Conservation (phyloP, 2,797 vertebrate genomes). For the Antennarius maculatus region DNA sequence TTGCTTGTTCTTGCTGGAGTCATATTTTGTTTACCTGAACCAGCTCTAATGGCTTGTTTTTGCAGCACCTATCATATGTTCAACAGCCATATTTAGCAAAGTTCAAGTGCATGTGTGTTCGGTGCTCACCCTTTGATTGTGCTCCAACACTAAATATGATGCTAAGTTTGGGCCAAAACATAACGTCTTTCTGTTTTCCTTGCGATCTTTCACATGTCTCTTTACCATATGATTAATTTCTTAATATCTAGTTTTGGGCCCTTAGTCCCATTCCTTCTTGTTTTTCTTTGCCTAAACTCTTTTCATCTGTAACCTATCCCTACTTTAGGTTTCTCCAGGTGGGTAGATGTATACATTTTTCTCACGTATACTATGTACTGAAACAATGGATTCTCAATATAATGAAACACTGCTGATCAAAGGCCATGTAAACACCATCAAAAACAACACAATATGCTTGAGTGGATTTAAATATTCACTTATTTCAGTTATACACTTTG, state of each 20-base stretch:
- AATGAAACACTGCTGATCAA: constrained; percentile 13
- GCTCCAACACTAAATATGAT: constrained; percentile 25
- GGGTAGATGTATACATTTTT: constrained; percentile 4
- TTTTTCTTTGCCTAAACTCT: constrained; percentile 9
- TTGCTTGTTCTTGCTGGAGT: constrained; percentile 75
- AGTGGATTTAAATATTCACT: background rate
- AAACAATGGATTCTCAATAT: constrained; percentile 1
- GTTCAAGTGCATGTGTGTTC: constrained; percentile 57
- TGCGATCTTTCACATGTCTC: constrained; percentile 22
- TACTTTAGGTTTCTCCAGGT: constrained; percentile 16
- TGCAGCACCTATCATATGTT: constrained; percentile 57
- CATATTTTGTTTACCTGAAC: constrained; percentile 82
- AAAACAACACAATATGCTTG: background rate
- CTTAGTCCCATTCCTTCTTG: background rate
- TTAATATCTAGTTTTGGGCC: constrained; percentile 9
- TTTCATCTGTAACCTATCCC: constrained; percentile 19
- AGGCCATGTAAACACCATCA: constrained; percentile 11
- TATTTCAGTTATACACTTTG: background rate
- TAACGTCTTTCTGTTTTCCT: constrained; percentile 17
- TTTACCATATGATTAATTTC: constrained; percentile 17
- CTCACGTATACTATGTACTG: background rate
- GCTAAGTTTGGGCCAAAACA: constrained; percentile 29
- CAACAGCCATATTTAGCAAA: constrained; percentile 72
- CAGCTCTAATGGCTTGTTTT: constrained; percentile 81
- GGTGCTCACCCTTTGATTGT: constrained; percentile 52